These are phyloP conservation scores for Xiphias gladius DNA, from an alignment of 2,113 vertebrate genomes.

Conservation along the genomic window DNA sequence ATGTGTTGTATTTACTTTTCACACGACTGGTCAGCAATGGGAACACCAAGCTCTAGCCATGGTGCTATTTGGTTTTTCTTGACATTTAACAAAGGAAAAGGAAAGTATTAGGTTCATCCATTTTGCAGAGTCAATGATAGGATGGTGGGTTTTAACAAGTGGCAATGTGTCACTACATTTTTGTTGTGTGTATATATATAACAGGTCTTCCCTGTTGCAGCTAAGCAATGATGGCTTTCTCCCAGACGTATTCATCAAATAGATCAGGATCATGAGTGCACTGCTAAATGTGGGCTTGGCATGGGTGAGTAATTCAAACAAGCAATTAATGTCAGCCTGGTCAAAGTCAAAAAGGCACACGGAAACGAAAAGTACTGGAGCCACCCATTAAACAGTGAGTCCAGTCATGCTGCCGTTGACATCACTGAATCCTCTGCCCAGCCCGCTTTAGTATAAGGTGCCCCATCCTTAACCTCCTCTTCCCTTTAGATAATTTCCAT, in stretches of 20 bases:
- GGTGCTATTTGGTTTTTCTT: neutral
- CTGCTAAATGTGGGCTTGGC: slow-evolving; percentile 61
- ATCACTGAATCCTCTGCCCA: slow-evolving; percentile 44
- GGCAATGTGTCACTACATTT: neutral
- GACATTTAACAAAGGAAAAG: neutral
- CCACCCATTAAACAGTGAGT: slow-evolving; percentile 46
- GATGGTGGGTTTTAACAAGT: neutral
- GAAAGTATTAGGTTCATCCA: neutral
- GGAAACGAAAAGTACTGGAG: slow-evolving; percentile 44
- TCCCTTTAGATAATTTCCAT: slow-evolving; percentile 21
- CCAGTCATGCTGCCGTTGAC: slow-evolving; percentile 50
- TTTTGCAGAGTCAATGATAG: neutral
- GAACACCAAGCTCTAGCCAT: neutral
- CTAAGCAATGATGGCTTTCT: slow-evolving; percentile 26
- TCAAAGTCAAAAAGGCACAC: slow-evolving; percentile 69
- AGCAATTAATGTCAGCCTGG: slow-evolving; percentile 54
- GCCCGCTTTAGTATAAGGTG: slow-evolving; percentile 26
- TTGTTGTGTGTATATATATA: neutral
- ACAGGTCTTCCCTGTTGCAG: slow-evolving; percentile 30
- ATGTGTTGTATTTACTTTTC: neutral
- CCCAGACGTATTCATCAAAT: slow-evolving; percentile 57
- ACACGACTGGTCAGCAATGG: neutral
- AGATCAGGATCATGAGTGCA: slow-evolving; percentile 39
- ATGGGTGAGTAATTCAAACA: slow-evolving; percentile 49
- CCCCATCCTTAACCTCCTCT: slow-evolving; percentile 35